phyloP scores from a whole-genome alignment of 2,797 vertebrate species.

The Sciurus vulgaris region DNA sequence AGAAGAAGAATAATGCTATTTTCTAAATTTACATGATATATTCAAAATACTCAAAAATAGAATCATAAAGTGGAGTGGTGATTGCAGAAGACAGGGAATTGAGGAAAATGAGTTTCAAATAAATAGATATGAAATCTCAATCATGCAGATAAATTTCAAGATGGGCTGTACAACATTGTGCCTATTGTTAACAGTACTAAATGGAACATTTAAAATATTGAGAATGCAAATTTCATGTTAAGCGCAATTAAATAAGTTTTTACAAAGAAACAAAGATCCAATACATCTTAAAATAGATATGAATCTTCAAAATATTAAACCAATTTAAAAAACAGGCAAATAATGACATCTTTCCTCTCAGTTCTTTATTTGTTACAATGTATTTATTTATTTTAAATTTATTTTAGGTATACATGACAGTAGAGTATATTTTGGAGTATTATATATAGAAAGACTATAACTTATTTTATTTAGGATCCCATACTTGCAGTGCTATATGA shows the following conservation, averaged over 20 bases:
- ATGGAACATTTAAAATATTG: not conserved
- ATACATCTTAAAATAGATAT: not conserved
- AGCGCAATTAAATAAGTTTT: not conserved
- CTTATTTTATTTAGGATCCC: no score
- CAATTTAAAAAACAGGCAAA: not conserved
- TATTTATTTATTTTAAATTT: no score
- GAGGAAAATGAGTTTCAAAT: no score
- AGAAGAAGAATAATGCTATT: not conserved
- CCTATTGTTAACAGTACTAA: not conserved
- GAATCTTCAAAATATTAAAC: not conserved
- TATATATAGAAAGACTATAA: no score
- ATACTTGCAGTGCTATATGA: no score
- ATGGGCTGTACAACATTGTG: not conserved
- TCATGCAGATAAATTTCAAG: not conserved
- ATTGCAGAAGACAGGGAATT: not conserved
- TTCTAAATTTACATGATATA: no score
- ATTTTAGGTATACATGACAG: no score
- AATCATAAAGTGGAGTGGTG: not conserved
- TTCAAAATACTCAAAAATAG: not conserved
- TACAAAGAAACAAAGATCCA: not conserved
- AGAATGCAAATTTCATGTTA: not conserved
- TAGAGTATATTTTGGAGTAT: no score
- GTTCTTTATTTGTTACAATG: no score
- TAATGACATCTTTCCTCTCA: no score
- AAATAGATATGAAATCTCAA: not conserved